These are phyloP conservation scores for Drosophila nikananu DNA, from an alignment of 1,140 invertebrate genomes.

Conservation along the genomic window DNA sequence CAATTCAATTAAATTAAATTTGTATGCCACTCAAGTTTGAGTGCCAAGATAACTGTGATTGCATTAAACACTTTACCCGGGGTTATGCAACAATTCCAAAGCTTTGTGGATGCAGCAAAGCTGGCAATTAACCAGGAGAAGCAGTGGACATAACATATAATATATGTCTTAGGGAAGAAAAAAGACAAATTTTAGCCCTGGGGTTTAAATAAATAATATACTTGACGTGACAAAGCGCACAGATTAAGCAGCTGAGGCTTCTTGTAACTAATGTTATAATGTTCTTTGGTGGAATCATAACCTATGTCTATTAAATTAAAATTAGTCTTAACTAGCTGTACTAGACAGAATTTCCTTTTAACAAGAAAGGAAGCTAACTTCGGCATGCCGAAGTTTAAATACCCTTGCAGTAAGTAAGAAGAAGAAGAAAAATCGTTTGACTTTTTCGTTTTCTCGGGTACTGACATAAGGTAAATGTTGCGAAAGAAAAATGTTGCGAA, in stretches of 20 bases:
- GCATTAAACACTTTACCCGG: constrained; percentile 20
- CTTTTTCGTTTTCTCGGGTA: too few relatives aligned
- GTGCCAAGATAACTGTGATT: constrained; percentile 22
- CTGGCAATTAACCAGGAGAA: constrained; percentile 18
- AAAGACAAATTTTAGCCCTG: background rate
- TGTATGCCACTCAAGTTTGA: constrained; percentile 39
- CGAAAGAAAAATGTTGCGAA: too few relatives aligned
- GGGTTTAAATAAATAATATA: too few relatives aligned
- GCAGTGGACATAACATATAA: too few relatives aligned
- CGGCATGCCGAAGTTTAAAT: too few relatives aligned
- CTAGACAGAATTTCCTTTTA: background rate
- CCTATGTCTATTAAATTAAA: too few relatives aligned
- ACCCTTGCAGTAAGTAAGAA: too few relatives aligned
- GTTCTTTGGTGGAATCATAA: background rate
- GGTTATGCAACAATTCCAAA: constrained; percentile 41
- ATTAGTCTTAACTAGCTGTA: background rate
- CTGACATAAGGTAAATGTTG: too few relatives aligned
- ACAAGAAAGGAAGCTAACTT: too few relatives aligned
- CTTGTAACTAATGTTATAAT: background rate
- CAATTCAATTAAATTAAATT: constrained; percentile 47
- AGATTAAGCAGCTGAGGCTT: background rate
- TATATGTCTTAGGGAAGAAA: background rate
- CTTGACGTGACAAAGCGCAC: too few relatives aligned
- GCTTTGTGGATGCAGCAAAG: constrained; percentile 24
- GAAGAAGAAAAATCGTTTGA: too few relatives aligned